Base-by-base conservation (phyloP, 2,113 vertebrate species). In the Podarcis raffonei region DNA sequence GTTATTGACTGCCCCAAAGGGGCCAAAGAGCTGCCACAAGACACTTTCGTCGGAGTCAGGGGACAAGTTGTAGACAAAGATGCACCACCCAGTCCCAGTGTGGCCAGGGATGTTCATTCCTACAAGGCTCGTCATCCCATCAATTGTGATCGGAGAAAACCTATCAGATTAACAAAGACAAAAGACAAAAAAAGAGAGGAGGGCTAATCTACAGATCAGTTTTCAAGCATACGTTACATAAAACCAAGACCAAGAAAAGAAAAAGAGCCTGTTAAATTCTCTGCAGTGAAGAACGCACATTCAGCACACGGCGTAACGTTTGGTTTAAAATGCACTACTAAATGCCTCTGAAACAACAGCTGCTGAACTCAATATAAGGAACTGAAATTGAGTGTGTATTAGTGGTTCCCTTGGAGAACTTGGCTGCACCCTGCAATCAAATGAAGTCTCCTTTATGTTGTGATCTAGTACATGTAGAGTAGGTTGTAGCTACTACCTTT, bases 11-110 rank as follows among this genome's bases (percentile, higher is more conserved):
- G 99, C 99, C 18, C 99, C 99, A 35, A 99, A 99, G 78, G 99
- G 99, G 92, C 99, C 99, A 18, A 99, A 99, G 92, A 99, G 98
- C 98, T 99, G 99, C 99, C 99, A 99, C 93, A 99, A 98, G 94
- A 99, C 99, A 18, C 99, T 99, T 97, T 99, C 99, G 37, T 99
- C 99, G 0, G 99, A 99, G 97, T 99, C 99, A 1, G 99, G 99
- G 89, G 99, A 99, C 95, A 99, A 96, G 97, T 99, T 99, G 98
- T 99, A 99, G 96, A 99, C 99, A 87, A 99, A 99, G 97, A 99
- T 99, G 97, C 99, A 99, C 99, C 99, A 99, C 92, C 99, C 99
- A 8, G 99, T 99, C 95, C 98, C 99, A 4, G 99, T 99, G 97
- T 99, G 99, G 86, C 98, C 98, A 13, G 99, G 98, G 96, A 99